Conservation (phyloP, 1,140 invertebrate species). For the Probaryconus sp. region DNA sequence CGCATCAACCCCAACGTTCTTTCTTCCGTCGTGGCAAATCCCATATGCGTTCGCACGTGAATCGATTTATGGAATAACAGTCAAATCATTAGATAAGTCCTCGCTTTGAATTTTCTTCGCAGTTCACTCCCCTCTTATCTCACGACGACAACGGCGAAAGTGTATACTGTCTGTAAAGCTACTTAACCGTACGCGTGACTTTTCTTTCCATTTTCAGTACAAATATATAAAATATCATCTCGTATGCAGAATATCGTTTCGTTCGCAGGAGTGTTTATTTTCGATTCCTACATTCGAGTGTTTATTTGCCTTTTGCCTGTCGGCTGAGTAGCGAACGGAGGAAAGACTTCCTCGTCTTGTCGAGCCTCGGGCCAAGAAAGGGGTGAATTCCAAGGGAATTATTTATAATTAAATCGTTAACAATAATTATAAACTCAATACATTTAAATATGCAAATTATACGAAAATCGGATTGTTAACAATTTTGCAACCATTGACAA, state of each 20-base stretch:
- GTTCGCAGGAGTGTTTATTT: constrained; percentile 70
- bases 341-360: constrained; percentile 48
- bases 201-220: constrained; percentile 5
- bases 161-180: too few relatives aligned
- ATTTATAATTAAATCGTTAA: constrained; percentile 63
- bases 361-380: constrained; percentile 63
- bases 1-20: constrained; percentile 51
- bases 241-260: constrained; percentile 15
- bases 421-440: too few relatives aligned
- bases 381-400: constrained; percentile 72
- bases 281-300: constrained; percentile 67
- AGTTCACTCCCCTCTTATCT: constrained; percentile 5
- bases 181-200: constrained; percentile 13
- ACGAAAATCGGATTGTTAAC: too few relatives aligned
- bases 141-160: too few relatives aligned
- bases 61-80: constrained; percentile 39
- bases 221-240: constrained; percentile 52
- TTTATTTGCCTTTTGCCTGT: constrained; percentile 77
- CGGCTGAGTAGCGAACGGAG: constrained; percentile 72
- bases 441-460: too few relatives aligned
- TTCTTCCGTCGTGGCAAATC: constrained; percentile 26
- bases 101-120: constrained; percentile 22
- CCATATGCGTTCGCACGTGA: constrained; percentile 32
- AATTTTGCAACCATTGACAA: too few relatives aligned
- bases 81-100: constrained; percentile 44